Percentiles rank a stretch among this genome's conserved stretches.
Conservation (phyloP, 2,113 vertebrate species). For the Gymnarchus niloticus region DNA sequence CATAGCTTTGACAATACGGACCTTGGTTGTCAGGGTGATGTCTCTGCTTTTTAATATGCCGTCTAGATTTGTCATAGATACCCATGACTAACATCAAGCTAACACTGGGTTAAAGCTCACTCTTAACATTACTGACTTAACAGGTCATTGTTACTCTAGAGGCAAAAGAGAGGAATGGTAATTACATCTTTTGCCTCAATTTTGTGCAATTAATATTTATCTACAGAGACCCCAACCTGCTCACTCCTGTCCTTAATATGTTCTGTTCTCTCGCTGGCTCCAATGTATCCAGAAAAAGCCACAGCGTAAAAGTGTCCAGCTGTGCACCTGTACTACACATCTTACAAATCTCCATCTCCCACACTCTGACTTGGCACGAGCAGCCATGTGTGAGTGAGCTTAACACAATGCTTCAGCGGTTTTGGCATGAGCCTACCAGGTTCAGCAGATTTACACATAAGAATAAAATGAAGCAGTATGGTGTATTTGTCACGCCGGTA, state of each 20-base stretch:
- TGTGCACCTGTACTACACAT: neutral
- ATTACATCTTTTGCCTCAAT: neutral
- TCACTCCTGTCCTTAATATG: neutral
- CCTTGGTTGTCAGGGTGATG: too few species aligned
- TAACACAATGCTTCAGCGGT: neutral
- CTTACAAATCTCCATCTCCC: too few species aligned
- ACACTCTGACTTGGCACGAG: neutral
- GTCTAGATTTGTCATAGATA: too few species aligned
- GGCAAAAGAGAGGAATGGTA: neutral
- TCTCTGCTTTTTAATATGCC: too few species aligned
- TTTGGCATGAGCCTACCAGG: neutral
- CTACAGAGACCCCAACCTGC: neutral
- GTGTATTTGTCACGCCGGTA: too few species aligned
- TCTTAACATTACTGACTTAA: neutral
- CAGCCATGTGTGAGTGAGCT: neutral
- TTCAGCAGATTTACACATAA: neutral
- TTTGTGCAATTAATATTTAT: too few species aligned
- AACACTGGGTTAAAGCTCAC: neutral
- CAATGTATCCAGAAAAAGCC: neutral
- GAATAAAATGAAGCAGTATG: neutral
- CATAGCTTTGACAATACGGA: too few species aligned
- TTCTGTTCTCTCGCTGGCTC: neutral
- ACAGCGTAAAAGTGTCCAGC: neutral
- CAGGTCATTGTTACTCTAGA: neutral
- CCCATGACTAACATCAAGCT: neutral